A percentile compares a stretch with the other conserved stretches of the same genome.
phyloP scores from a whole-genome alignment of 2,888 invertebrate species.

The Strigamia crassipes region DNA sequence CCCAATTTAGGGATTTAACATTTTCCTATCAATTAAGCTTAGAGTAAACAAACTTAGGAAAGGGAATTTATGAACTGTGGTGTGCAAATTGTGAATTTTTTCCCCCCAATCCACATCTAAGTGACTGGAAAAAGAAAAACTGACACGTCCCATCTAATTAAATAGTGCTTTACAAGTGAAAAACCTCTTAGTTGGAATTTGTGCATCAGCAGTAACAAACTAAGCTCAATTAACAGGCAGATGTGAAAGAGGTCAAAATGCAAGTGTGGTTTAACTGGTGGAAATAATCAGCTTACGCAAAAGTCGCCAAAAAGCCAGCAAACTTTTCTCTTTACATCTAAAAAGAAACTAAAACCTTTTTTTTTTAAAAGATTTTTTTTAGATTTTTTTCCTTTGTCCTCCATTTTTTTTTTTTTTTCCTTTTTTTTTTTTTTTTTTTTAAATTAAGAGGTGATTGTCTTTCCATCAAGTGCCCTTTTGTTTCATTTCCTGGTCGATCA shows the following conservation, averaged over 20 bases:
- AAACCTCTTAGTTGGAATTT: conserved; percentile 35
- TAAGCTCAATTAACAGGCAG: conserved; percentile 41
- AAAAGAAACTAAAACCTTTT: too few species aligned
- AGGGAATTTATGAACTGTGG: neutral
- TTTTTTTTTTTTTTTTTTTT: too few species aligned
- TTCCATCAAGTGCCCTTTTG: neutral
- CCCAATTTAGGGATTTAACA: neutral
- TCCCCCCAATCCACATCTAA: neutral
- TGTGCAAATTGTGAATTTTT: neutral
- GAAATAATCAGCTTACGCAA: conserved; percentile 20
- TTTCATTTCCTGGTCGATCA: neutral
- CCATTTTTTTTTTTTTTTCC: too few species aligned
- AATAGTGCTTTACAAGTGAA: conserved; percentile 16
- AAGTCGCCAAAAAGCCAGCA: neutral
- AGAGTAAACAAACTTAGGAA: neutral
- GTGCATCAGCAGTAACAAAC: conserved; percentile 7
- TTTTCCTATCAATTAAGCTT: neutral
- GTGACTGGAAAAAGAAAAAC: neutral
- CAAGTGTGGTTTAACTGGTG: conserved; percentile 38
- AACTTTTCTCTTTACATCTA: neutral
- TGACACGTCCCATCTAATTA: neutral
- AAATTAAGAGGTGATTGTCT: too few species aligned
- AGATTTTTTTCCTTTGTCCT: too few species aligned
- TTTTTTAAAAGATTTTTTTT: too few species aligned
- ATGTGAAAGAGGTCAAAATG: conserved; percentile 31